Evolutionary conservation across 2,113 vertebrate species (phyloP), one percentile per base, ranked within the genome.

Genomic region (Miniopterus natalensis): DNA sequence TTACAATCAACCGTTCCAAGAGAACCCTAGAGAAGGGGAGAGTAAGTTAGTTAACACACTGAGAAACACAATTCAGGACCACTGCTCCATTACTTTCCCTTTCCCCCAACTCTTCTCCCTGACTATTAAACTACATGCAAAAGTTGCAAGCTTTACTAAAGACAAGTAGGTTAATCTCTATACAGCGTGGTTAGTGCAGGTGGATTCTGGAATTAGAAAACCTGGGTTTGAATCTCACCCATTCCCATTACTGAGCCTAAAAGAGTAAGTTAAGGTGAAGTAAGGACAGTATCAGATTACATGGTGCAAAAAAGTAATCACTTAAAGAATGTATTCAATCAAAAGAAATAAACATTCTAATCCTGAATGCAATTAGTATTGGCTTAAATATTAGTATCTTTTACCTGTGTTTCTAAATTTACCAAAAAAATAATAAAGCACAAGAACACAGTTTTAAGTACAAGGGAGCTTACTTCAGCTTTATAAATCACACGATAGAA

Each of bases 1-100:
- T 99, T 98, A 99, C 99, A 93, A 99, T 99, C 98, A 99, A 98
- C 98, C 99, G 98, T 98, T 99, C 99, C 98, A 99, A 97, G 87
- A 99, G 99, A 97, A 99, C 99, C 98, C 99, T 99, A 95, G 65
- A 83, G 18, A 80, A 90, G 42, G 6, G 18, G 42, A 12, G 20
- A 42, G 51, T 68, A 80, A 31, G 4, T 36, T 21, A 53, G 77
- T 42, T 53, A 84, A 86, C 31, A 3, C 36, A 83, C 3, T 74
- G 5, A 83, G n/a, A 88, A 74, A 74, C 14, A 27, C 5, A 66
- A 90, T 55, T 78, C 49, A 92, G 45, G 27, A 66, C 17, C 5
- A 74, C 5, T 25, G 25, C 4, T 77, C 21, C 42, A 25, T 36
- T 92, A 18, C 20, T 23, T 45, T n/a, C 73, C 23, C 36, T 36